Evolutionary conservation across 2,113 vertebrate species (phyloP).

Genomic region (Gallinago jamesoni): DNA sequence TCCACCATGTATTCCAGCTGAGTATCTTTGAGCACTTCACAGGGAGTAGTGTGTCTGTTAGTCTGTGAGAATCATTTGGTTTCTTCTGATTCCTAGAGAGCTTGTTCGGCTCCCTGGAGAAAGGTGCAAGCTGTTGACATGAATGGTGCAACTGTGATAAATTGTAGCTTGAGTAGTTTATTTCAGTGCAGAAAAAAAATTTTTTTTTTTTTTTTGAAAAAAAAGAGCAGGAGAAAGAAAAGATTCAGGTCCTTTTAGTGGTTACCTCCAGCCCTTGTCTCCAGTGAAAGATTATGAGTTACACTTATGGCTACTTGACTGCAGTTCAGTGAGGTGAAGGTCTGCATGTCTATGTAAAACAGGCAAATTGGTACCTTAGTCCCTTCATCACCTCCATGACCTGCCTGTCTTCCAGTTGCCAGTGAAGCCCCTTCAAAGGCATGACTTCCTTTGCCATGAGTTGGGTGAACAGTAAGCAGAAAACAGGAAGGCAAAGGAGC

Average conservation of each 20-base stretch:
- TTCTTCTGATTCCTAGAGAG: background rate
- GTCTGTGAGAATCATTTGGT: background rate
- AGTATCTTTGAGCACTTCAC: background rate
- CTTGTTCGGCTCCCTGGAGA: background rate
- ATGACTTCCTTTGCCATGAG: background rate
- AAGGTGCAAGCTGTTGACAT: background rate
- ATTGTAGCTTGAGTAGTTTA: background rate
- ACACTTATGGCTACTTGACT: background rate
- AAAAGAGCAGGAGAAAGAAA: background rate
- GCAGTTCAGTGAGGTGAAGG: background rate
- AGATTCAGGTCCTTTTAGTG: accelerated
- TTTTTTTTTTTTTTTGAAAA: background rate
- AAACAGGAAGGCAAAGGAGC: background rate
- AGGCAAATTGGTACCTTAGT: background rate
- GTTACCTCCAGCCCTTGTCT: background rate
- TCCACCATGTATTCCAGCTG: background rate
- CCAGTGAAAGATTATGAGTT: background rate
- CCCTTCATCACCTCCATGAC: background rate
- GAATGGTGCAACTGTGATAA: background rate
- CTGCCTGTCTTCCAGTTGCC: background rate
- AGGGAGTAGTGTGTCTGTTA: background rate
- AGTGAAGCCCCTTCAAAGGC: background rate
- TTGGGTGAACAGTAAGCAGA: background rate
- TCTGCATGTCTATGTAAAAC: background rate
- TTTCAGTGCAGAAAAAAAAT: background rate